A percentile compares a stretch with the other conserved stretches of the same genome.
These are phyloP conservation scores for Cephus sareptanus DNA, from an alignment of 2,888 invertebrate species.

Conservation along the genomic window DNA sequence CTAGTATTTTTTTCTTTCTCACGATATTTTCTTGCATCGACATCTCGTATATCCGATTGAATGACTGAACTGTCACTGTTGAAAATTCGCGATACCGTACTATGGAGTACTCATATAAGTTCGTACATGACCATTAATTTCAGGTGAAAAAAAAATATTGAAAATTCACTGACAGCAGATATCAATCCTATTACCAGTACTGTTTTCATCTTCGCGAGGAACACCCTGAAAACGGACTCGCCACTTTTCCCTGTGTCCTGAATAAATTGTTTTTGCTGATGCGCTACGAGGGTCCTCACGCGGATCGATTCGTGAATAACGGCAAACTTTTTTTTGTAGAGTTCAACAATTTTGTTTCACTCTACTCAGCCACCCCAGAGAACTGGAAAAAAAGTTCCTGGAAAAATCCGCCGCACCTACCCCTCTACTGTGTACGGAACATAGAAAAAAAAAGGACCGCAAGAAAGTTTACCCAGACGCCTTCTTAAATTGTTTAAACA, in stretches of 20 bases:
- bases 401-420: neutral
- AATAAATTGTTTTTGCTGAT: neutral
- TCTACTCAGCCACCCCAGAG: neutral
- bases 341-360: neutral
- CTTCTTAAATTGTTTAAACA: neutral
- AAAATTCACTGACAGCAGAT: neutral
- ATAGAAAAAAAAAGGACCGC: neutral
- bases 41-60: too few relatives aligned
- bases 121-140: neutral
- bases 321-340: neutral
- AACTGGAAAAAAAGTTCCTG: neutral
- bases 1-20: too few relatives aligned
- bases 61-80: too few relatives aligned
- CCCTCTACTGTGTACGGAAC: neutral
- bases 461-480: neutral
- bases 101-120: neutral
- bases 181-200: neutral
- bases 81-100: neutral
- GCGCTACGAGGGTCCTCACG: neutral
- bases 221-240: neutral
- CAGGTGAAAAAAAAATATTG: neutral
- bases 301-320: neutral
- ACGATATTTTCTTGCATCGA: too few relatives aligned
- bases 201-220: neutral
- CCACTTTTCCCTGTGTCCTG: neutral